A percentile compares a stretch with the other conserved stretches of the same genome.
Conservation (phyloP, 2,797 vertebrate species). For the Zalophus californianus region DNA sequence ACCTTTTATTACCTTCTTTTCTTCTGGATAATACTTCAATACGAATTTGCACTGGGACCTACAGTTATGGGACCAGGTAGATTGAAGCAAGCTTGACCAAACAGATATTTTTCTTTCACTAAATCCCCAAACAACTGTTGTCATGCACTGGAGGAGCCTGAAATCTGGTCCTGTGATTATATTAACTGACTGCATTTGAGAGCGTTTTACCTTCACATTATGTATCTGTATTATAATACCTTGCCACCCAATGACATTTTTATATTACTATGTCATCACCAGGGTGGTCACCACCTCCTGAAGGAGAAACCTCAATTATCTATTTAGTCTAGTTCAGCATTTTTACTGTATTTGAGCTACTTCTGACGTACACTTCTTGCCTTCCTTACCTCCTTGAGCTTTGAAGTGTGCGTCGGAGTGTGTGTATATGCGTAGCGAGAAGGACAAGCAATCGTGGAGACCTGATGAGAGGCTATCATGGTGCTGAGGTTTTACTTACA, state of each 20-base stretch:
- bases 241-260: slow-evolving; percentile 4
- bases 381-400: not conserved
- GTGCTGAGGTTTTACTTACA: not conserved
- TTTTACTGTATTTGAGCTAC: not conserved
- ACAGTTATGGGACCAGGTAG: slow-evolving; percentile 77
- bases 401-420: not conserved
- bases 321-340: not conserved
- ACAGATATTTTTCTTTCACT: slow-evolving; percentile 75
- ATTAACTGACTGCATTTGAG: slow-evolving; percentile 67
- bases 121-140: slow-evolving; percentile 79
- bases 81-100: slow-evolving; percentile 80
- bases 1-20: slow-evolving; percentile 77
- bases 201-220: slow-evolving; percentile 18
- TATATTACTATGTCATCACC: not conserved
- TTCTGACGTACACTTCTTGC: not conserved
- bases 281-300: not conserved
- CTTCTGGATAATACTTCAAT: slow-evolving; percentile 73
- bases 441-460: not conserved
- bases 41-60: slow-evolving; percentile 75
- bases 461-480: not conserved
- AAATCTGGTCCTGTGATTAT: slow-evolving; percentile 63
- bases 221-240: not conserved
- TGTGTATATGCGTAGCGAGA: not conserved
- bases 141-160: slow-evolving; percentile 62
- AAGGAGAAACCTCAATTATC: not conserved